A percentile compares a stretch with the other conserved stretches of the same genome.
phyloP scores from a whole-genome alignment of 2,888 invertebrate species.

The Tenthredo notha region DNA sequence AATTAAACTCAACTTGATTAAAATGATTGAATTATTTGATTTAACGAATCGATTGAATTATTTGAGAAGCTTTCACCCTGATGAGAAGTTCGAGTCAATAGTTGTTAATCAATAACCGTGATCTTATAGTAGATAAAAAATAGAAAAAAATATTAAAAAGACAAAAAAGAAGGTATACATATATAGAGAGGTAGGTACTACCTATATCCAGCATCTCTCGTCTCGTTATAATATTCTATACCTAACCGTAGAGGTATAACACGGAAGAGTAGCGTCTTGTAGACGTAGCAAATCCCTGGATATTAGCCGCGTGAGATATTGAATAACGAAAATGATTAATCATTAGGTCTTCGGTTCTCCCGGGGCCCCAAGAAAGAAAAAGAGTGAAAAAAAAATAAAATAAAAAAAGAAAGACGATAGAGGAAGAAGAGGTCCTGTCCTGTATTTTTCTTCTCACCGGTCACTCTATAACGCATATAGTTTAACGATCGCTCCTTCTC shows the following conservation, averaged over 20 bases:
- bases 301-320: constrained; percentile 49
- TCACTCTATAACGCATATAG: constrained; percentile 1
- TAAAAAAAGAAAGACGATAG: background rate
- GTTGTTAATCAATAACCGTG: constrained; percentile 4
- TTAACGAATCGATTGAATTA: background rate
- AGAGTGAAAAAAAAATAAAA: background rate
- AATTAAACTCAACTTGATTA: background rate
- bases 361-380: background rate
- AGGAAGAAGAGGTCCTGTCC: constrained; percentile 2
- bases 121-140: background rate
- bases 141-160: background rate
- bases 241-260: background rate
- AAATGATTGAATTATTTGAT: background rate
- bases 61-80: background rate
- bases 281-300: constrained; percentile 37
- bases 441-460: background rate
- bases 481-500: background rate
- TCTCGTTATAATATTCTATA: constrained; percentile 1
- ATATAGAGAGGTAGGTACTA: background rate
- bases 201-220: background rate
- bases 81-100: background rate
- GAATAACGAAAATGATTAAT: constrained; percentile 52
- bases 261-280: constrained; percentile 2
- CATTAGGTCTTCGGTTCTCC: constrained; percentile 41
- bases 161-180: too few species aligned